These are phyloP conservation scores for Polymixis flavicincta DNA, from an alignment of 2,888 invertebrate species.

Conservation along the genomic window DNA sequence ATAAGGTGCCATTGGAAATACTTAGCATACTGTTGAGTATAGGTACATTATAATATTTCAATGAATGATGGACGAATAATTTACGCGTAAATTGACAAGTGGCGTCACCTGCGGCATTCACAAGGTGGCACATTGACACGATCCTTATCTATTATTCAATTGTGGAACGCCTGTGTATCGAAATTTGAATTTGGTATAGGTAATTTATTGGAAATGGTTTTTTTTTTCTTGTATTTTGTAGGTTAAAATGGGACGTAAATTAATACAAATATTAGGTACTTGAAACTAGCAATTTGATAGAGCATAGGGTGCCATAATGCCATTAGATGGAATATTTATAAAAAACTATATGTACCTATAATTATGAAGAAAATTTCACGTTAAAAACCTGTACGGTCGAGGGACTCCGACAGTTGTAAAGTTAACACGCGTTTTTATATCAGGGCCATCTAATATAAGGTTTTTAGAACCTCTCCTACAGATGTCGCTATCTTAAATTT, in stretches of 20 bases:
- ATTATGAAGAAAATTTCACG: not conserved
- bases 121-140: slow-evolving; percentile 23
- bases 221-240: not conserved
- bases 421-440: too few species aligned
- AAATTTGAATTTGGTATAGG: slow-evolving; percentile 21
- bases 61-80: not conserved
- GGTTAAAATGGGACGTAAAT: not conserved
- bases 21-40: not conserved
- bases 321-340: not conserved
- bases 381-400: too few species aligned
- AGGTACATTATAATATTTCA: not conserved
- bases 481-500: too few species aligned
- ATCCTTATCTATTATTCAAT: slow-evolving; percentile 49
- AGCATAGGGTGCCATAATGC: not conserved
- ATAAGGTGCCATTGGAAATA: not conserved
- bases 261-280: not conserved
- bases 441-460: too few species aligned
- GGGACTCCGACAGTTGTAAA: too few species aligned
- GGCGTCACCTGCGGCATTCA: slow-evolving; percentile 30
- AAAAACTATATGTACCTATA: too few species aligned
- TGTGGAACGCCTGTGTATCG: slow-evolving; percentile 5
- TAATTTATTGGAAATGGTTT: slow-evolving; percentile 1
- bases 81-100: slow-evolving; percentile 22
- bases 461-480: too few species aligned
- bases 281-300: not conserved